A percentile compares a stretch with the other conserved stretches of the same genome.
Evolutionary conservation across 2,797 vertebrate species (phyloP).

Genomic region (Eulemur albifrons): DNA sequence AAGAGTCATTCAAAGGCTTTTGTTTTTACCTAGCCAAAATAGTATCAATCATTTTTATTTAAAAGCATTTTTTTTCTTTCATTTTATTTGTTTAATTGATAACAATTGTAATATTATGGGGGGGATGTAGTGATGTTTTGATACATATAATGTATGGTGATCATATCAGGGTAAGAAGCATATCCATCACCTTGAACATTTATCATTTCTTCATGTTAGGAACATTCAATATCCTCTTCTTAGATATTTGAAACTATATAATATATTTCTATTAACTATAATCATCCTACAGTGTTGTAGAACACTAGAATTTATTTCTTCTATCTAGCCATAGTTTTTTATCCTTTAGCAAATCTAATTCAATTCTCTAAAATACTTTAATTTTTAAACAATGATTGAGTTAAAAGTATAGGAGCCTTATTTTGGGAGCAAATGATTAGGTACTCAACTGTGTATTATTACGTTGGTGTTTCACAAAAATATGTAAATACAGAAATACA

Average conservation of each 20-base stretch:
- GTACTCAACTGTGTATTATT: background rate
- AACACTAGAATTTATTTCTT: background rate
- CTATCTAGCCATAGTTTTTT: background rate
- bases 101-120: background rate
- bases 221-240: background rate
- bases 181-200: background rate
- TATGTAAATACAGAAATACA: background rate
- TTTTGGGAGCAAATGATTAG: background rate
- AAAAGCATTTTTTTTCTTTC: background rate
- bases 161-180: background rate
- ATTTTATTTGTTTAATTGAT: background rate
- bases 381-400: background rate
- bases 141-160: background rate
- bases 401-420: background rate
- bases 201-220: background rate
- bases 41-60: background rate
- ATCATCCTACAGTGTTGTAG: background rate
- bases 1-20: background rate
- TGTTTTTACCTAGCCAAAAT: conserved; percentile 23
- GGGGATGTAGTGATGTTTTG: background rate
- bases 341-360: background rate
- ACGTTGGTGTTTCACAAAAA: background rate
- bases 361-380: conserved; percentile 20
- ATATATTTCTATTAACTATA: background rate
- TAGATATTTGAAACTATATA: background rate